Conservation (phyloP, 2,888 invertebrate genomes). For the Prosopocoilus inquinatus region DNA sequence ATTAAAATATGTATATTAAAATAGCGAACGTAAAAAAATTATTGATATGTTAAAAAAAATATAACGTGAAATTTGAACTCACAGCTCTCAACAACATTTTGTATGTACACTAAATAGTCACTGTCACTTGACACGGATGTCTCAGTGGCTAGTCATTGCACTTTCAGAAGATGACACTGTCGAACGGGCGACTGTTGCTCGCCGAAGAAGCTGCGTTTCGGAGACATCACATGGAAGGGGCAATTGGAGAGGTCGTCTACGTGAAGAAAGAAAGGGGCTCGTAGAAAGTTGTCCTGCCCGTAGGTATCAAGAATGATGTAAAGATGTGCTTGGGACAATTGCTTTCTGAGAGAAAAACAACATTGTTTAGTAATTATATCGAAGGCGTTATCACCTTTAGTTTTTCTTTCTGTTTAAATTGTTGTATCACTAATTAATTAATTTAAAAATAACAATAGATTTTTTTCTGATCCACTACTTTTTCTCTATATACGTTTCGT, state of each 20-base stretch:
- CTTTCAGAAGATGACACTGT: not conserved
- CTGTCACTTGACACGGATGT: constrained; percentile 1
- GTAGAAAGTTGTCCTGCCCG: constrained; percentile 21
- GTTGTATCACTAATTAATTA: no score
- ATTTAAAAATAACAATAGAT: no score
- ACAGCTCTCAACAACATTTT: constrained; percentile 17
- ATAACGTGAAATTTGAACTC: constrained; percentile 9
- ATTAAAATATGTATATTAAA: no score
- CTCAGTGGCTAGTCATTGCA: constrained; percentile 4
- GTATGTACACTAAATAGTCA: constrained; percentile 3
- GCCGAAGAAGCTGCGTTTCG: constrained; percentile 5
- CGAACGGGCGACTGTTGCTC: not conserved
- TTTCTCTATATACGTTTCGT: no score
- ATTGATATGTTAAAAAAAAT: not conserved
- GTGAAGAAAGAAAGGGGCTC: constrained; percentile 19
- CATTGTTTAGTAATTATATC: no score
- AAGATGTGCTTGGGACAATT: constrained; percentile 16
- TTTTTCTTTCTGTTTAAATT: no score
- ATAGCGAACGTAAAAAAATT: not conserved
- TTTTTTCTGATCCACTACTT: no score
- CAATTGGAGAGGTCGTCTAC: constrained; percentile 5
- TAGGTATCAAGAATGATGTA: constrained; percentile 24
- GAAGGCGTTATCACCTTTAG: no score
- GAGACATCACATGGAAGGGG: not conserved
- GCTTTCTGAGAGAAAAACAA: no score